Conservation (phyloP, 2,113 vertebrate genomes). For the Pagrus major region DNA sequence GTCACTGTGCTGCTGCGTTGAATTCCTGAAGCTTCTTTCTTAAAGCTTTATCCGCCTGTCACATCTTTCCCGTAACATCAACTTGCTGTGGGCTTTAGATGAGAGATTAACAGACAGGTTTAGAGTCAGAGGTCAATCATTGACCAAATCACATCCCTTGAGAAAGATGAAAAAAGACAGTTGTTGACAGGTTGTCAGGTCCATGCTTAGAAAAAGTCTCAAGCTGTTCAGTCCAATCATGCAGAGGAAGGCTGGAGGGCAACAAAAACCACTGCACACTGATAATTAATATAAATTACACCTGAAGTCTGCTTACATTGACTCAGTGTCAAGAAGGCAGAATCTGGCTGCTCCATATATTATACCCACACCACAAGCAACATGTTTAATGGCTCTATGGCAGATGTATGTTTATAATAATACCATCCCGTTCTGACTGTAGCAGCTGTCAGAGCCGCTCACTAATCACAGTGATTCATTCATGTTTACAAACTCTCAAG, state of each 20-base stretch:
- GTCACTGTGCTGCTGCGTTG: not conserved
- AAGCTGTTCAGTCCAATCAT: not conserved
- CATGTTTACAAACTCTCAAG: not conserved
- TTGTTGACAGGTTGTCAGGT: too few relatives aligned
- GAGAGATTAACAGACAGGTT: not conserved
- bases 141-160: not conserved
- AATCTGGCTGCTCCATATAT: not conserved
- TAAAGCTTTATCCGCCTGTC: not conserved
- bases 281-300: not conserved
- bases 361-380: not conserved
- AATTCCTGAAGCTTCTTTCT: not conserved
- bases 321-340: not conserved
- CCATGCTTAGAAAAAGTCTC: not conserved
- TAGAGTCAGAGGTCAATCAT: not conserved
- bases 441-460: not conserved
- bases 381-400: not conserved
- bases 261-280: not conserved
- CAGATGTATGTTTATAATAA: not conserved
- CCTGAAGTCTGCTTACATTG: not conserved
- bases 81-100: not conserved
- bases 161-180: not conserved
- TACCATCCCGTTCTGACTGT: not conserved
- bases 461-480: constrained; percentile 10
- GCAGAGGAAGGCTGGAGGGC: not conserved
- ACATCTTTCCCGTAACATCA: not conserved